Evolutionary conservation across 2,113 vertebrate species (phyloP).

Genomic region (Electrona antarctica): DNA sequence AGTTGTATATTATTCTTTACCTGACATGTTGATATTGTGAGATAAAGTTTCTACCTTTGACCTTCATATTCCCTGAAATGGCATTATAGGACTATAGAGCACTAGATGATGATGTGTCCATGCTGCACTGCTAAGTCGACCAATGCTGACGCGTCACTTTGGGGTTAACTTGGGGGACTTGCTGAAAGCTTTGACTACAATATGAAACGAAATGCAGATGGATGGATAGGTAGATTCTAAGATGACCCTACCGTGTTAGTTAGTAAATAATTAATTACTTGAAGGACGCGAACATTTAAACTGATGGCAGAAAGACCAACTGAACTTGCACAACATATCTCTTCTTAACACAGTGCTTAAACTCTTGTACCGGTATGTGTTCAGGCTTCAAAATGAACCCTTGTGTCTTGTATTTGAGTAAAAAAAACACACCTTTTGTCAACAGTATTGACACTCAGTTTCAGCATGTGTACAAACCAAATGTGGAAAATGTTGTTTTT

Average conservation of each 20-base stretch:
- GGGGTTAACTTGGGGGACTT: background rate
- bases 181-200: background rate
- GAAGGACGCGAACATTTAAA: background rate
- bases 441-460: constrained; percentile 50
- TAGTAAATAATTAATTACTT: constrained; percentile 7
- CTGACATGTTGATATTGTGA: background rate
- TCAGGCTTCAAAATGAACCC: constrained; percentile 23
- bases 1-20: no score
- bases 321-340: constrained; percentile 27
- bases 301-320: constrained; percentile 7
- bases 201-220: no score
- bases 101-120: no score
- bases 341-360: constrained; percentile 42
- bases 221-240: no score
- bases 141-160: no score
- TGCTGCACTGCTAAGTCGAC: no score
- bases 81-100: no score
- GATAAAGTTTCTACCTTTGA: no score
- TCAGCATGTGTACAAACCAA: constrained; percentile 54
- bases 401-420: constrained; percentile 56
- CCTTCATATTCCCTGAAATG: no score
- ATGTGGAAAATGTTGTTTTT: constrained; percentile 22
- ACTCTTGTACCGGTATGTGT: constrained; percentile 28
- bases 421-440: constrained; percentile 36
- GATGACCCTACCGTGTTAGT: constrained; percentile 5